Evolutionary conservation across 2,113 vertebrate species (phyloP).

Genomic region (Suncus etruscus): DNA sequence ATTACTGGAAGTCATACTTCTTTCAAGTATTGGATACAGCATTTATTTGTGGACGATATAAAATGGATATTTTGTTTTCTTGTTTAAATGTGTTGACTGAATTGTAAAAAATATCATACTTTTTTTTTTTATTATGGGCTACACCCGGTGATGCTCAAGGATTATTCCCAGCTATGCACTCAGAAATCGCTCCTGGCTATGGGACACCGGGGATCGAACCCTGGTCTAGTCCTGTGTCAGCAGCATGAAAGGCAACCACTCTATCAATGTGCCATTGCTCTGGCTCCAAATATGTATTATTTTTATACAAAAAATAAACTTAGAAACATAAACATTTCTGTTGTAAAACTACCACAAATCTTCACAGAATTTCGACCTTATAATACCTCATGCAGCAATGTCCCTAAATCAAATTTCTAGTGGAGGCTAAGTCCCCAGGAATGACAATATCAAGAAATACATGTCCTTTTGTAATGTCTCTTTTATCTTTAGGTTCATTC

Average conservation of each 20-base stretch:
- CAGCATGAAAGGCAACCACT: no score
- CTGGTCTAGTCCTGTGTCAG: no score
- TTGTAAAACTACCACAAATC: background rate
- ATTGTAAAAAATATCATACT: no score
- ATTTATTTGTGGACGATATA: background rate
- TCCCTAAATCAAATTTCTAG: constrained; percentile 14
- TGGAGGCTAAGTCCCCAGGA: background rate
- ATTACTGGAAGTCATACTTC: constrained; percentile 12
- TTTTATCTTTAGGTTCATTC: constrained; percentile 47
- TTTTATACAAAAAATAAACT: background rate
- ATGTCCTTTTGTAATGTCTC: background rate
- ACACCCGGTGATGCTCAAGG: no score
- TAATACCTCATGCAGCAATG: background rate
- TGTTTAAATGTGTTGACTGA: background rate
- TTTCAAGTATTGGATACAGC: background rate
- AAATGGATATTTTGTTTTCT: background rate
- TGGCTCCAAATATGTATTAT: background rate
- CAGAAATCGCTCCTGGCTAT: no score
- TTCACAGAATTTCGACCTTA: background rate
- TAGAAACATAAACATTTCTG: background rate
- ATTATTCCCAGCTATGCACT: no score
- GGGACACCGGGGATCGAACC: no score
- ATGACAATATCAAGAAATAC: background rate
- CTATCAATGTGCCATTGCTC: no score
- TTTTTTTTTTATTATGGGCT: no score